Base-by-base conservation (phyloP, 2,797 vertebrate species). In the Macropodus opercularis region DNA sequence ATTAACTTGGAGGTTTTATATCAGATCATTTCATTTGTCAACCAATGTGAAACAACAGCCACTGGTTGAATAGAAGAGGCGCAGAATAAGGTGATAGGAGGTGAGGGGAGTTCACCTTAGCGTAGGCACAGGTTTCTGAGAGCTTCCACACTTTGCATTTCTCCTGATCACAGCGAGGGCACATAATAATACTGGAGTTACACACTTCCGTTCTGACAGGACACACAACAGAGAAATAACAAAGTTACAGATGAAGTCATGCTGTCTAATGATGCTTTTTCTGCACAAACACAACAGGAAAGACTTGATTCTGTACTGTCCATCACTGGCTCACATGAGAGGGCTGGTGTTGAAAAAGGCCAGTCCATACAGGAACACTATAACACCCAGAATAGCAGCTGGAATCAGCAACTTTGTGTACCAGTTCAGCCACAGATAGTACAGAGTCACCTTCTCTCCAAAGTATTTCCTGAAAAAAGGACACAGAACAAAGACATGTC, bases 401-500 rank as follows among this genome's bases (percentile, higher is more conserved):
- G 93, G 79, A 1, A 90, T 31, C 72, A 98, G 88, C 87, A 96
- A 75, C 58, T 14, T 84, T 24, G 95, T 98, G 75, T 98, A 98
- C 95, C 94, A 97, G 58, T 93, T 91, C n/a, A 98, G 90, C 96
- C 97, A 98, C 53, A 95, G 90, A 3, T 95, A 98, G 84, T 98
- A 98, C 55, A 98, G 84, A 0, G 95, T 95, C 77, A 95, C 93
- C 83, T 98, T 97, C 89, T 98, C 96, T 0, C 97, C 96, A 13
- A 98, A 98, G 73, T 98, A 98, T 8, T 19, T 2, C 85, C 97
- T 98, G 53, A 10, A 43, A 27, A n/a, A 6, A 43, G 3, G 14
- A 27, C 31, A 59, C 3, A 15, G 21, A 43, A 0, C n/a, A n/a
- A n/a, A n/a, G n/a, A n/a, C n/a, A n/a, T n/a, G n/a, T n/a, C n/a